Conservation (phyloP, 2,888 invertebrate species). For the Calameuta filiformis region DNA sequence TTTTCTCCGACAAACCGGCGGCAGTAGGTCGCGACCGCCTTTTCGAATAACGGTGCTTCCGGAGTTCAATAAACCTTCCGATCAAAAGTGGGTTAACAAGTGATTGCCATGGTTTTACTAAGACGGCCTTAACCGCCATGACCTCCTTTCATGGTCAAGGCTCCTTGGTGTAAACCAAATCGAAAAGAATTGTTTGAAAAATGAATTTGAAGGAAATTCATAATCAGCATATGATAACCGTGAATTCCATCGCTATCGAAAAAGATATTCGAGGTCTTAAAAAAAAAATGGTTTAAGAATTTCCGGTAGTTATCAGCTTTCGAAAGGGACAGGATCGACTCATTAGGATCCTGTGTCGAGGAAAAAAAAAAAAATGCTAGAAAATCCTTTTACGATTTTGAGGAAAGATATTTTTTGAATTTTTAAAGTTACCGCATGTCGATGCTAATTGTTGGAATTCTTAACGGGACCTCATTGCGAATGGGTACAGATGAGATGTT, state of each 20-base stretch:
- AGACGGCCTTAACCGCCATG: conserved; percentile 57
- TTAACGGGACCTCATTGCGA: conserved; percentile 16
- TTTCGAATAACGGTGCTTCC: conserved; percentile 59
- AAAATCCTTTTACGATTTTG: neutral
- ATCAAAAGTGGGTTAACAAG: conserved; percentile 63
- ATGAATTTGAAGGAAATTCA: neutral
- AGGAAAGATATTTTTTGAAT: neutral
- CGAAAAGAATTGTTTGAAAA: neutral
- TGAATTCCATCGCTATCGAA: neutral
- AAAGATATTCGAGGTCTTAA: neutral
- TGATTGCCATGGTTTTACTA: conserved; percentile 28
- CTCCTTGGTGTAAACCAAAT: conserved; percentile 23
- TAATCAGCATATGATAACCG: neutral
- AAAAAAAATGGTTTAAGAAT: neutral
- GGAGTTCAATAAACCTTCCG: conserved; percentile 58
- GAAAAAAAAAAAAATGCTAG: neutral
- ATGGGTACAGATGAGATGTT: neutral
- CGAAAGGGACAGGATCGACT: neutral
- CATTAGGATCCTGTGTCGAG: neutral
- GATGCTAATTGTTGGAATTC: conserved; percentile 15
- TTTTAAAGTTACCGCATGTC: neutral
- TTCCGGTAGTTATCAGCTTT: neutral
- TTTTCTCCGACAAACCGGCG: conserved; percentile 20
- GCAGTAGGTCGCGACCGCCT: conserved; percentile 64
- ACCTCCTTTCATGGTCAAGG: conserved; percentile 63